These are phyloP conservation scores for Phrynocephalus forsythii DNA, from an alignment of 2,797 vertebrate species.

Conservation along the genomic window DNA sequence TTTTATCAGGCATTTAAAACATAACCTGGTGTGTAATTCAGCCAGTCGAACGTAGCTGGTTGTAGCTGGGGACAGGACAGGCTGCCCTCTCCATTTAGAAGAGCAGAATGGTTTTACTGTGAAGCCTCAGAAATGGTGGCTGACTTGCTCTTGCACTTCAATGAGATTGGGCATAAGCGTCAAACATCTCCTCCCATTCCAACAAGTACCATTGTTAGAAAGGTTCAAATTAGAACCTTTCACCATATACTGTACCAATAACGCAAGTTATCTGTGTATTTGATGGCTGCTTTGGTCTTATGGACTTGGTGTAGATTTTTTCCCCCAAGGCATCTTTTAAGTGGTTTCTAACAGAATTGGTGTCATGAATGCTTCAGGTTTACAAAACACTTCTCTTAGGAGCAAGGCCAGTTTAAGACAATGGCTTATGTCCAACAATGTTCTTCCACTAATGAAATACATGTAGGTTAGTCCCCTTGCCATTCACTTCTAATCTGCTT, in stretches of 20 bases:
- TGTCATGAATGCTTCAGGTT: not conserved
- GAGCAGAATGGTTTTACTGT: not conserved
- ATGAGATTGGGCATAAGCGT: not conserved
- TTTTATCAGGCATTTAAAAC: not conserved
- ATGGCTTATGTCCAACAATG: not conserved
- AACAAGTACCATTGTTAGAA: not conserved
- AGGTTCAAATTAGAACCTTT: not conserved
- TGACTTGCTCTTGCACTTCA: not conserved
- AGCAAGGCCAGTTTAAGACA: not conserved
- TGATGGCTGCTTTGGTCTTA: not conserved
- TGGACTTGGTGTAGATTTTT: no score
- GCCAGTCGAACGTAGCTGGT: not conserved
- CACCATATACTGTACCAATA: not conserved
- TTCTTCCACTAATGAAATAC: not conserved
- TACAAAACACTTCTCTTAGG: not conserved
- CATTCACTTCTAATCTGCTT: no score
- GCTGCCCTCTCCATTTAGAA: not conserved
- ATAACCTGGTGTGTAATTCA: not conserved
- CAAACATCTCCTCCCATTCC: not conserved
- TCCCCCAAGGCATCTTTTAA: not conserved
- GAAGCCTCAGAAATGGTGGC: not conserved
- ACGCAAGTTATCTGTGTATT: not conserved
- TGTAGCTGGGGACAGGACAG: not conserved
- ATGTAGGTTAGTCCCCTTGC: no score
- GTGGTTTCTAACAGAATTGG: not conserved